Base-by-base conservation (phyloP, 53 echinoderm and acorn worm genomes). In the Mesocentrotus franciscanus region DNA sequence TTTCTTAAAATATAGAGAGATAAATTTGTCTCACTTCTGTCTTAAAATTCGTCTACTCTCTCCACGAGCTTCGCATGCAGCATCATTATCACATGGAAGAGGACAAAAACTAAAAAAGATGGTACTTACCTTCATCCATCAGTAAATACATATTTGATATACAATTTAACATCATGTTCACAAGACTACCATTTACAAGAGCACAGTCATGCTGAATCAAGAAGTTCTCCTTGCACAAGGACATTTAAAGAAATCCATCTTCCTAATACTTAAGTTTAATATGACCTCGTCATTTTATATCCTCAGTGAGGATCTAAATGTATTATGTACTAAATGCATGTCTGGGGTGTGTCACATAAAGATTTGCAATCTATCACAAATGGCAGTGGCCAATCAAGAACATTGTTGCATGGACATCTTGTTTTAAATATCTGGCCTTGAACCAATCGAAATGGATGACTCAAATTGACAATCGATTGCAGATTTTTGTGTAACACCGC, bases 1-100 rank as follows among this genome's bases (percentile, higher is more conserved):
- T 42, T 92, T 92, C 71, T 22, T 62, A 92, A 92, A 92, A 92
- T 90, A 92, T 61, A 70, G 64, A 90, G 58, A 92, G 64, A 64
- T 64, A 70, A 92, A 35, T 68, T 24, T 92, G 35, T 70, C 92
- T 70, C 70, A 32, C 42, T 92, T 62, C 34, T 61, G 39, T 90
- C 59, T 57, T 60, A 34, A 61, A 90, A 61, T 60, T 90, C 90
- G 55, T 49, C 84, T 42, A 42, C 22, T 84, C 84, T 42, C 49
- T 84, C 20, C 30, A 49, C 33, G 4, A 30, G 33, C 61, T 60
- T 90, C 29, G 10, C 90, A 90, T 90, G 90, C 90, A 90, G 90
- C 90, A 90, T 90, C 22, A 27, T 90, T 61, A 90, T 59, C 90
- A 90, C 30, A 59, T 61, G 90, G 90, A 90, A 90, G 90, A 90